Base-by-base conservation (phyloP, 1,140 invertebrate species). In the Zeugodacus cucurbitae region DNA sequence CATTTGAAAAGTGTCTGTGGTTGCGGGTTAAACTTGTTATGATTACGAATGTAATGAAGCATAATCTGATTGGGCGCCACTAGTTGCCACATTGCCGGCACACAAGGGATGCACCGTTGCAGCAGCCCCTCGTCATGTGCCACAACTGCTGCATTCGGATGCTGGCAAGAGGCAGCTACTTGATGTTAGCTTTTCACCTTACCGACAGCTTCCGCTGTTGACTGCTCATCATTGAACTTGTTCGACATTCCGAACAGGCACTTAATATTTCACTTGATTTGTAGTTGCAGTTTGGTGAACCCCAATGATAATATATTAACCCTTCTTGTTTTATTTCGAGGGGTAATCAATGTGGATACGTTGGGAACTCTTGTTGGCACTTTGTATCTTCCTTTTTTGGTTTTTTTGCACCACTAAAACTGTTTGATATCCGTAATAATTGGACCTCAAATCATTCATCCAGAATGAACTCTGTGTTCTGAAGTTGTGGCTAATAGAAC, bases 1-100 rank as follows among this genome's bases (percentile, higher is more conserved):
- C 26, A 82, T 48, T 82, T 82, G 6, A 26, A 82, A 8, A 34
- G 41, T 44, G 74, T 82, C 37, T 82, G 37, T 54, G 41, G 74
- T 82, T 82, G n/a, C 7, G 37, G 37, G 41, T 48, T 82, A 82
- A 82, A 41, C 74, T 82, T 82, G 74, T 82, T 82, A 82, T 82
- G 74, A 82, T 82, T 26, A 48, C 74, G n/a, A 54, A 82, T 48
- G 74, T 48, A 82, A 82, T 82, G 74, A 82, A 82, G 41, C 41
- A 34, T 26, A 82, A 82, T 82, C 41, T 48, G 74, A 82, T 82
- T 82, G 74, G 20, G 74, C n/a, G 74, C 74, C 34, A 14, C 41
- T 48, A 48, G 32, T n/a, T 48, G 74, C 74, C 41, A 48, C 74
- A 48, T 82, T 82, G 26, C 1, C 48, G 20, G 14, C 48, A 54